Percentiles rank a stretch among this genome's conserved stretches.
These are phyloP conservation scores for Manis crassicaudata DNA, from an alignment of 2,797 vertebrate genomes.

Conservation along the genomic window DNA sequence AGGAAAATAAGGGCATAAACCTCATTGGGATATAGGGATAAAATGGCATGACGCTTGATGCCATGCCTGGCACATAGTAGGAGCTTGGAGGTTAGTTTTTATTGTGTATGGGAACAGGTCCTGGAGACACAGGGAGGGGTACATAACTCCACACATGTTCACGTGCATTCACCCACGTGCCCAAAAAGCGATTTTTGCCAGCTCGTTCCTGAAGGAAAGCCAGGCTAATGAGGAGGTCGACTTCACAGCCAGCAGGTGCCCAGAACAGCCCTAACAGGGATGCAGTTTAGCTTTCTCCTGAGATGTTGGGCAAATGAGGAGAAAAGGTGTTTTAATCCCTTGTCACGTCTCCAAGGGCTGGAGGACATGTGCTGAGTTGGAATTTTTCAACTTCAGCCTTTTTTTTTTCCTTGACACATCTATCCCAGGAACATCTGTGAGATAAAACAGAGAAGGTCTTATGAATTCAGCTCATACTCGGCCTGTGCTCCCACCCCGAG, in stretches of 20 bases:
- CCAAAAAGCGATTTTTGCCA: not conserved
- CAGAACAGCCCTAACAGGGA: not conserved
- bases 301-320: slow-evolving; percentile 61
- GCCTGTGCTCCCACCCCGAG: slow-evolving; percentile 58
- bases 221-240: slow-evolving; percentile 28
- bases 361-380: slow-evolving; percentile 79
- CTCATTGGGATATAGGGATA: not conserved
- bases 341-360: slow-evolving; percentile 73
- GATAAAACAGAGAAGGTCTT: slow-evolving; percentile 80
- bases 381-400: slow-evolving; percentile 75
- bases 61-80: not conserved
- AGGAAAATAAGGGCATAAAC: not conserved
- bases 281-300: slow-evolving; percentile 49
- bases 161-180: not conserved
- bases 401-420: slow-evolving; percentile 73
- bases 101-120: not conserved
- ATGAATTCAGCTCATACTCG: slow-evolving; percentile 72
- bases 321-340: slow-evolving; percentile 65
- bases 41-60: not conserved
- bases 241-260: slow-evolving; percentile 49
- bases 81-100: not conserved
- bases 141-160: not conserved
- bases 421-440: slow-evolving; percentile 81
- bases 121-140: not conserved
- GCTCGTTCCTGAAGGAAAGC: slow-evolving; percentile 34